These are phyloP conservation scores for Cataglyphis cursor DNA, from an alignment of 2,888 invertebrate species.

Conservation along the genomic window DNA sequence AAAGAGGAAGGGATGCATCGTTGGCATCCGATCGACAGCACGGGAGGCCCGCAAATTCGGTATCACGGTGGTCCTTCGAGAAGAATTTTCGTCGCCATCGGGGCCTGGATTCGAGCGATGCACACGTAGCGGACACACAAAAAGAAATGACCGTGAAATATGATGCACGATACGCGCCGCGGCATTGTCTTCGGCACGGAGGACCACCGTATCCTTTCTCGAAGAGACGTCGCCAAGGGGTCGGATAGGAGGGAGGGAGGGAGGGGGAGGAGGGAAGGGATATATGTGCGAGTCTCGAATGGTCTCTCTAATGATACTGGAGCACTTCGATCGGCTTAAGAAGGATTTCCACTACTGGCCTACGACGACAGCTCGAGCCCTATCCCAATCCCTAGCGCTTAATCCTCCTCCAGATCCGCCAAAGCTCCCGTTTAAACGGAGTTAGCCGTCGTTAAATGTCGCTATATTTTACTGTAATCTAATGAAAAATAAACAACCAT, in stretches of 20 bases:
- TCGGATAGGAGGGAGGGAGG: conserved; percentile 78
- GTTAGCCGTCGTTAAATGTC: conserved; percentile 16
- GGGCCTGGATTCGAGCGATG: conserved; percentile 55
- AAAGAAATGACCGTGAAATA: conserved; percentile 81
- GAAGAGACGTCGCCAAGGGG: conserved; percentile 62
- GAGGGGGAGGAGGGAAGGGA: conserved; percentile 73
- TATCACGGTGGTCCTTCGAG: conserved; percentile 71
- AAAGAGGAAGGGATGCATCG: background rate
- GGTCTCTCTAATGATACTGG: conserved; percentile 81
- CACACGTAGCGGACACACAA: conserved; percentile 67
- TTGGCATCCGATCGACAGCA: conserved; percentile 50
- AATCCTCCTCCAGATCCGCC: conserved; percentile 21
- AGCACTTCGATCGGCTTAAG: conserved; percentile 68
- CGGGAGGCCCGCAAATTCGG: conserved; percentile 72
- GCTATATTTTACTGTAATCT: conserved; percentile 33
- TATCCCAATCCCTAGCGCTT: conserved; percentile 8
- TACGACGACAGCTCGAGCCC: conserved; percentile 22
- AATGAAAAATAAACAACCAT: conserved; percentile 38
- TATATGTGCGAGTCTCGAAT: conserved; percentile 78
- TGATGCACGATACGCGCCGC: conserved; percentile 80
- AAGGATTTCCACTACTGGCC: conserved; percentile 42
- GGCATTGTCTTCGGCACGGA: conserved; percentile 80
- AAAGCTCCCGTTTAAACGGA: conserved; percentile 16
- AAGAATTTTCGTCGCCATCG: conserved; percentile 72
- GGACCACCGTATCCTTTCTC: conserved; percentile 51